Evolutionary conservation across 2,113 vertebrate genomes (phyloP), one percentile per base, ranked within the genome.

Genomic region (Crotalus horridus): DNA sequence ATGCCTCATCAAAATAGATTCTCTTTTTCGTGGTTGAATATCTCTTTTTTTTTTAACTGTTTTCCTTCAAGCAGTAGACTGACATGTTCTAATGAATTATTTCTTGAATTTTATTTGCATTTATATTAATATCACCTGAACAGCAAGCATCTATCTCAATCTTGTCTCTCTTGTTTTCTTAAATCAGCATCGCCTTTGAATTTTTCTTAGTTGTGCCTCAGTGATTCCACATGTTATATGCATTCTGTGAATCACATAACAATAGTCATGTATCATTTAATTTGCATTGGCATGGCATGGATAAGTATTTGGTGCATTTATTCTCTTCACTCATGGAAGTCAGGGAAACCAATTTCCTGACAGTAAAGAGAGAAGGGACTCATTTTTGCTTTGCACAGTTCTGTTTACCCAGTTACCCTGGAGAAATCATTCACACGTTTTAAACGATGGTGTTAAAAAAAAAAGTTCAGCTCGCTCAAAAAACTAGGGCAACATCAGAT

Each of bases 351-450:
- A 95, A 85, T 95, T 97, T 96, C 61, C 90, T 93, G 92, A 93
- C n/a, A 59, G 95, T 91, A 94, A 94, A 94, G 92, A 69, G 46
- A 90, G 74, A 93, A 88, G 20, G 5, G 1, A 10, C 81, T 59
- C 13, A 0, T 81, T 93, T 51, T 64, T 90, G 89, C 26, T 95
- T 91, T 94, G 48, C 39, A 64, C 91, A 64, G 96, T 97, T 95
- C 92, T 95, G 20, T 96, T 93, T 94, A 86, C 58, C 87, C 12
- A n/a, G 93, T 93, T 93, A 93, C 94, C 95, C 93, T 95, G 96
- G 95, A 97, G 92, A 97, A 97, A 95, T 95, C 95, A 93, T 97
- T 97, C 93, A 95, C 92, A 43, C 0, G 0, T 20, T 93, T 95
- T 90, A 95, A 96, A 64, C 54, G 91, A 92, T 11, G 21, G 23